Percentiles rank a stretch among this genome's conserved stretches.
These are phyloP conservation scores for Psittacus erithacus DNA, from an alignment of 2,113 vertebrate genomes.

Conservation along the genomic window DNA sequence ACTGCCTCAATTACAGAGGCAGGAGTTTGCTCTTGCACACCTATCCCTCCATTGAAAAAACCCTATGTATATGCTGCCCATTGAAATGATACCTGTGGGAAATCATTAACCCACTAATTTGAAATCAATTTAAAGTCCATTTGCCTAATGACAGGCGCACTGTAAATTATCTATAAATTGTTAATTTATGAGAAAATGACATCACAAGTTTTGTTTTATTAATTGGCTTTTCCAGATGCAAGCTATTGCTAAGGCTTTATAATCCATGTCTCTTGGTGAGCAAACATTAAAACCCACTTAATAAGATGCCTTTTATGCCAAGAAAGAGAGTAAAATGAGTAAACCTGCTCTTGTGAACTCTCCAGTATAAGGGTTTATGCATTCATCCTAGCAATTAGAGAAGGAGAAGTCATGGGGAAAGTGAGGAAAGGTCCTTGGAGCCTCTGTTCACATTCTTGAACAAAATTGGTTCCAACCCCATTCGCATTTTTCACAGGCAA, in stretches of 20 bases:
- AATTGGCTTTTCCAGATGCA: slow-evolving; percentile 54
- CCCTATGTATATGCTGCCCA: not conserved
- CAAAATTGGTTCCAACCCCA: slow-evolving; percentile 26
- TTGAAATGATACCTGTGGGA: slow-evolving; percentile 50
- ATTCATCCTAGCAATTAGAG: slow-evolving; percentile 53
- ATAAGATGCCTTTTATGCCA: slow-evolving; percentile 9
- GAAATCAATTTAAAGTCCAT: slow-evolving; percentile 81
- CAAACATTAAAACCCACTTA: slow-evolving; percentile 22
- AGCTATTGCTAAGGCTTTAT: slow-evolving; percentile 23
- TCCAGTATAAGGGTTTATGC: slow-evolving; percentile 30
- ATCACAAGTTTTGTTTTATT: slow-evolving; percentile 62
- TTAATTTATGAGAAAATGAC: slow-evolving; percentile 70
- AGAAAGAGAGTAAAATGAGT: slow-evolving; percentile 23
- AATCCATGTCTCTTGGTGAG: slow-evolving; percentile 11
- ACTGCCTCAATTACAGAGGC: slow-evolving; percentile 59
- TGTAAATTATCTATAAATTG: slow-evolving; percentile 71
- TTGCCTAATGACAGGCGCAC: slow-evolving; percentile 75
- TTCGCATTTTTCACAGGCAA: slow-evolving; percentile 39
- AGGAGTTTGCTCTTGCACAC: slow-evolving; percentile 24
- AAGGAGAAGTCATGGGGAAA: slow-evolving; percentile 3
- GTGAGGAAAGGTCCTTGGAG: slow-evolving; percentile 19
- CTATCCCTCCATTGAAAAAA: slow-evolving; percentile 22
- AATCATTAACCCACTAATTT: slow-evolving; percentile 76
- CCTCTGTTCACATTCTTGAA: not conserved
- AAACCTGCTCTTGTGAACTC: slow-evolving; percentile 8